These are phyloP conservation scores for Tetraneura akinire DNA, from an alignment of 1,140 invertebrate species.

Conservation along the genomic window DNA sequence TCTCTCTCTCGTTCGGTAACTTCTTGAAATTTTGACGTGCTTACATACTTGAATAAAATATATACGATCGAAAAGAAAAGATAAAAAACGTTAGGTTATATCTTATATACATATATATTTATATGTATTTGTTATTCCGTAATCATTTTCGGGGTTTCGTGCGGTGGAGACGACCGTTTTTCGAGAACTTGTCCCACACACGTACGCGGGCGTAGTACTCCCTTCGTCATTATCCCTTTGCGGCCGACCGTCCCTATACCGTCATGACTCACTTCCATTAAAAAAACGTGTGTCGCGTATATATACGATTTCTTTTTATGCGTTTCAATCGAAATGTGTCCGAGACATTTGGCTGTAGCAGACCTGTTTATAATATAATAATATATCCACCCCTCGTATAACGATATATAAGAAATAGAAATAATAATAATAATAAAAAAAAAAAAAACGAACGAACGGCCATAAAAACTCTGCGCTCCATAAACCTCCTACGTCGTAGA, in stretches of 20 bases:
- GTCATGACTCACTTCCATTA: conserved; percentile 43
- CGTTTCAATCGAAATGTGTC: conserved; percentile 47
- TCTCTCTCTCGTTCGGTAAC: not conserved
- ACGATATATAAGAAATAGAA: not conserved
- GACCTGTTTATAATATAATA: conserved; percentile 4
- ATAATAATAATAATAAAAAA: conserved; percentile 2
- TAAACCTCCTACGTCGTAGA: conserved; percentile 43
- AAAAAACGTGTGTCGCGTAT: conserved; percentile 19
- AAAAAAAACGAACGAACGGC: conserved; percentile 17
- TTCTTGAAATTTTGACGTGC: not conserved
- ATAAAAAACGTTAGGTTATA: conserved; percentile 13
- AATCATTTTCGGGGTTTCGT: not conserved
- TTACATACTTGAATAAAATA: conserved; percentile 14
- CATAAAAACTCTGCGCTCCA: conserved; percentile 49
- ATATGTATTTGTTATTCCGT: not conserved
- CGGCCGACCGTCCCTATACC: not conserved
- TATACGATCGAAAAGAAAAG: not conserved
- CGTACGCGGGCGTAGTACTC: not conserved
- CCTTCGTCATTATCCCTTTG: too few relatives aligned
- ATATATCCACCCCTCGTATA: conserved; percentile 21
- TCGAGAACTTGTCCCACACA: not conserved
- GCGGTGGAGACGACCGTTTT: not conserved
- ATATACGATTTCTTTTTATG: conserved; percentile 31
- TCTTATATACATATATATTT: too few relatives aligned
- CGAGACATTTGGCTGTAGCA: not conserved